Evolutionary conservation across 1,140 invertebrate genomes (phyloP), one percentile per base, ranked within the genome.

Genomic region (Lepidurus arcticus): DNA sequence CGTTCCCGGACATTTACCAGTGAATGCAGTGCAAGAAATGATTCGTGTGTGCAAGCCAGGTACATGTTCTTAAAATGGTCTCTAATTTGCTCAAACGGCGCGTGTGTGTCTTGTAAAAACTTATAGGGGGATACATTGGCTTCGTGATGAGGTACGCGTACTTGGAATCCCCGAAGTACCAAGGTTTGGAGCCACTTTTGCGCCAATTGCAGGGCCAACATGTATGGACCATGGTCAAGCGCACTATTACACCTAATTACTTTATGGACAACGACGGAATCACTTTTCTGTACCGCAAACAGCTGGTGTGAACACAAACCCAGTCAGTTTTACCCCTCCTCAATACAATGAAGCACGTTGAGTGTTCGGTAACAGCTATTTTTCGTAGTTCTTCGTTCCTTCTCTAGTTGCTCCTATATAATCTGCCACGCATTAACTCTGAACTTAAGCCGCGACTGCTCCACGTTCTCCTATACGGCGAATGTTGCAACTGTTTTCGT

Each of bases 1-100:
- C 85, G 86, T 86, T 0, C 85, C 87, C 80, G 85, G 86, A 7
- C 86, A 87, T 80, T 86, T 87, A 79, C 86, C 86, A 47, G 83
- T 83, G 65, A 76, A 76, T 11, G 85, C 84, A 44, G 21, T 87
- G 26, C 76, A 83, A 73, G 85, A 87, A 81, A 84, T 87, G 82
- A 82, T 84, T 42, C 80, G 86, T 24, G 81, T 87, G 11, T 84
- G 85, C 5, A 86, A 85, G 82, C 82, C 83, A 81, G 86, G 85
- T 86, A 76, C 44, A 73, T 26, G n/a, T 73, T 76, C 34, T 34
- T 11, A 1, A 26, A 79, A 42, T 7, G 44, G 7, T 76, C 3
- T 5, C 9, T 65, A 45, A 26, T 26, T 77, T 75, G n/a, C 13
- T 26, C 0, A 43, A 34, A 79, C 78, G 34, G 42, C 3, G 5